phyloP scores from a whole-genome alignment of 2,888 invertebrate genomes.

The Slavum lentiscoides region DNA sequence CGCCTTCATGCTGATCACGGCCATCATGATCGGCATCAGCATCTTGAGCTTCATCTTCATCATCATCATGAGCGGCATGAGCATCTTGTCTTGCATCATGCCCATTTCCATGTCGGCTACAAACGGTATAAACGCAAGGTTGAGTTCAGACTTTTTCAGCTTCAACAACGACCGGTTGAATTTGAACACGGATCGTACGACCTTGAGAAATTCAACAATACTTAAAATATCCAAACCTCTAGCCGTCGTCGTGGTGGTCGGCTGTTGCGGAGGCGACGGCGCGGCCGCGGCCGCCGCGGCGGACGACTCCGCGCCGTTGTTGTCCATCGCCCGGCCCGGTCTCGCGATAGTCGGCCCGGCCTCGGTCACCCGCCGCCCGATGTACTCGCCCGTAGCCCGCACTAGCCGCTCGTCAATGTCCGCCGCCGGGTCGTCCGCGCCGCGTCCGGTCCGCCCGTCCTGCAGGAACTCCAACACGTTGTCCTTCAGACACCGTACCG shows the following conservation, averaged over 20 bases:
- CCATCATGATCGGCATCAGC: constrained; percentile 79
- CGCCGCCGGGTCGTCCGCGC: constrained; percentile 16
- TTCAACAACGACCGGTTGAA: constrained; percentile 1
- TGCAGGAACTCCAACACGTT: constrained; percentile 75
- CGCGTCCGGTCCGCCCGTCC: constrained; percentile 61
- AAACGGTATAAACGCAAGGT: constrained; percentile 56
- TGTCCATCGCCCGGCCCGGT: constrained; percentile 55
- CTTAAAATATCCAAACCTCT: constrained; percentile 46
- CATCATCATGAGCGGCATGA: constrained; percentile 76
- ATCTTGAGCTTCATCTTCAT: constrained; percentile 83
- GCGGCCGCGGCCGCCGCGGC: constrained; percentile 54
- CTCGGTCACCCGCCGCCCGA: neutral
- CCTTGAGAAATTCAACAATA: constrained; percentile 17
- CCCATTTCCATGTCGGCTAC: constrained; percentile 68
- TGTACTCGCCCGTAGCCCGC: constrained; percentile 6
- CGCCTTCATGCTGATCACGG: constrained; percentile 78
- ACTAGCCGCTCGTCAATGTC: constrained; percentile 49
- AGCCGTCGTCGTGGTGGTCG: constrained; percentile 38
- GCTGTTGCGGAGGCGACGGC: neutral
- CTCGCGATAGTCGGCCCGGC: neutral
- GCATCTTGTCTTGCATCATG: constrained; percentile 75
- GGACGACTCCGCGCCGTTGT: constrained; percentile 54
- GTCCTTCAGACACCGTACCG: constrained; percentile 57
- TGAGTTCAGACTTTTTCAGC: constrained; percentile 33
- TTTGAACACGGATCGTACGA: constrained; percentile 12